A percentile compares a stretch with the other conserved stretches of the same genome.
phyloP scores from a whole-genome alignment of 2,113 vertebrate genomes.

The Pampusana beccarii region DNA sequence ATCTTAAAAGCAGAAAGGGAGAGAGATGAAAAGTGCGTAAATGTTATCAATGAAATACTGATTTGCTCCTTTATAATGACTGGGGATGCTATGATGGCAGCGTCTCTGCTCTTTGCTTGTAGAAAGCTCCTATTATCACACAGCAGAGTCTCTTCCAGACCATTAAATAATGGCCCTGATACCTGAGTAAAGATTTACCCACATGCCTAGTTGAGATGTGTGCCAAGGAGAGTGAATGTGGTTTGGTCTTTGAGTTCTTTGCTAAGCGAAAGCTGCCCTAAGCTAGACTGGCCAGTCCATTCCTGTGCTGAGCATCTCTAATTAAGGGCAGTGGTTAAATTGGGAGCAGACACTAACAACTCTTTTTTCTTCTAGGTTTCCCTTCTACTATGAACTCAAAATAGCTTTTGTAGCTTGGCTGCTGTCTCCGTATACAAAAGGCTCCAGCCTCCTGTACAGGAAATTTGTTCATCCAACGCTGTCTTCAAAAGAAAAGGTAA shows the following conservation, averaged over 20 bases:
- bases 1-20: background rate
- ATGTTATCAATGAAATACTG: background rate
- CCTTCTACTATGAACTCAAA: constrained; percentile 99
- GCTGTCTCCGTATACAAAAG: constrained; percentile 97
- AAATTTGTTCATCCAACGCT: constrained; percentile 98
- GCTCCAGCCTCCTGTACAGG: constrained; percentile 96
- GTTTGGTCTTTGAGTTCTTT: background rate
- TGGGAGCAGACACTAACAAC: background rate
- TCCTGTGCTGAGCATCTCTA: background rate
- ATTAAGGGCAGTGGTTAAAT: background rate
- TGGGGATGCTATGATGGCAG: background rate
- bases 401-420: constrained; percentile 99
- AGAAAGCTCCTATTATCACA: background rate
- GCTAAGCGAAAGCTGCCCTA: background rate
- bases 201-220: background rate
- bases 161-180: background rate
- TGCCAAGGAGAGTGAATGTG: background rate
- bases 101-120: background rate
- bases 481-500: constrained; percentile 99
- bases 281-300: background rate
- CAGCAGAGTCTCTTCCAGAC: background rate
- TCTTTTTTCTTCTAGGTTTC: constrained; percentile 84
- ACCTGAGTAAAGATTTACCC: background rate
- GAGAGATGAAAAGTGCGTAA: background rate
- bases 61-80: background rate